These are phyloP conservation scores for Allochrocebus solatus DNA, from an alignment of 2,797 vertebrate species.

Conservation along the genomic window DNA sequence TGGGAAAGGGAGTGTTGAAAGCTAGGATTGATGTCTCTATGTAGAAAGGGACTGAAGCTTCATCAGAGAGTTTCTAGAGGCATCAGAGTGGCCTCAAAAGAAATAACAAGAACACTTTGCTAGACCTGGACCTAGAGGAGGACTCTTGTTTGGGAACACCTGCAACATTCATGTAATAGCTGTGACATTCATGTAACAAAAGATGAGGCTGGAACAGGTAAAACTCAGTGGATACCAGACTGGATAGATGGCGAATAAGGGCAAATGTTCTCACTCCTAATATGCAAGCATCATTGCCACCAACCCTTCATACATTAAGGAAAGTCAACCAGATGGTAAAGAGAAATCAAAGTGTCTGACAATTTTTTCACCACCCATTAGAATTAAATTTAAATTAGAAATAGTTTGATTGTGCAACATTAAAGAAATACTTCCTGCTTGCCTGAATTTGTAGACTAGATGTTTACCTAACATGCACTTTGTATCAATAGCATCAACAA, in stretches of 20 bases:
- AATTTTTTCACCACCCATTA: not conserved
- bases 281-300: not conserved
- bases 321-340: not conserved
- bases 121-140: not conserved
- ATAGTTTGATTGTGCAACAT: not conserved
- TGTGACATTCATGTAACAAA: not conserved
- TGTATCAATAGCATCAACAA: not conserved
- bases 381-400: constrained; percentile 1
- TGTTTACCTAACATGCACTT: not conserved
- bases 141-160: not conserved
- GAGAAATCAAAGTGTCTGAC: not conserved
- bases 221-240: not conserved
- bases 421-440: not conserved
- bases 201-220: not conserved
- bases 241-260: not conserved
- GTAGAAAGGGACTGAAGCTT: not conserved
- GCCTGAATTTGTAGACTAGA: not conserved
- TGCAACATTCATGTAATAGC: not conserved
- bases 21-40: not conserved
- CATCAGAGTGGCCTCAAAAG: not conserved
- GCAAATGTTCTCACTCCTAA: not conserved
- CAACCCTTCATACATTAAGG: not conserved
- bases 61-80: not conserved
- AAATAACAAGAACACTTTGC: not conserved
- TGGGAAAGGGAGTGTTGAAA: not conserved